A percentile compares a stretch with the other conserved stretches of the same genome.
These are phyloP conservation scores for Tachuris rubrigastra DNA, from an alignment of 2,113 vertebrate genomes.

Conservation along the genomic window DNA sequence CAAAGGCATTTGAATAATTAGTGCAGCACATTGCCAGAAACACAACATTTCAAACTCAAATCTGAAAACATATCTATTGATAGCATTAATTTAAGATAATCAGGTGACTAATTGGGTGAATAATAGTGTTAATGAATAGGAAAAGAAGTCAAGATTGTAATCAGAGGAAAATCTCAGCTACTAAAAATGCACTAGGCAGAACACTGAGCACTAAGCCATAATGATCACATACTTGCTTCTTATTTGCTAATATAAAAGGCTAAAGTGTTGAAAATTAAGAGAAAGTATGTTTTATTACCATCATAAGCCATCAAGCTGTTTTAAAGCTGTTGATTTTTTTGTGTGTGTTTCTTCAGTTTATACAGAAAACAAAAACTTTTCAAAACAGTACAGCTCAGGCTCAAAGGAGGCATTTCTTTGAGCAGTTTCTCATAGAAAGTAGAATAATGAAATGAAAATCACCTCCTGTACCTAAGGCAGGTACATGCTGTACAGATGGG, in stretches of 20 bases:
- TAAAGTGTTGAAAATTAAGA: not conserved
- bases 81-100: conserved; percentile 3
- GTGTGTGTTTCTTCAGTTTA: not conserved
- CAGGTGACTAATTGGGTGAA: conserved; percentile 20
- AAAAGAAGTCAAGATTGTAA: not conserved
- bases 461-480: not conserved
- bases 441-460: not conserved
- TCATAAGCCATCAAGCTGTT: not conserved
- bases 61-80: conserved; percentile 3
- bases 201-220: not conserved
- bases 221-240: not conserved
- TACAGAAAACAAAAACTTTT: not conserved
- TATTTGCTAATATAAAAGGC: not conserved
- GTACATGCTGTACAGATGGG: not conserved
- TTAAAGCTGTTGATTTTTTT: not conserved
- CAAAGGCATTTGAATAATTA: not conserved
- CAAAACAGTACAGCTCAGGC: not conserved
- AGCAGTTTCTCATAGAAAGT: not conserved
- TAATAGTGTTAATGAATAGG: not conserved
- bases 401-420: not conserved
- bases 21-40: not conserved
- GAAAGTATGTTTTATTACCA: not conserved
- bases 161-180: conserved; percentile 6
- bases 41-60: not conserved
- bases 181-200: not conserved